These are phyloP conservation scores for Gymnothorax javanicus DNA, from an alignment of 2,797 vertebrate species.

Conservation along the genomic window DNA sequence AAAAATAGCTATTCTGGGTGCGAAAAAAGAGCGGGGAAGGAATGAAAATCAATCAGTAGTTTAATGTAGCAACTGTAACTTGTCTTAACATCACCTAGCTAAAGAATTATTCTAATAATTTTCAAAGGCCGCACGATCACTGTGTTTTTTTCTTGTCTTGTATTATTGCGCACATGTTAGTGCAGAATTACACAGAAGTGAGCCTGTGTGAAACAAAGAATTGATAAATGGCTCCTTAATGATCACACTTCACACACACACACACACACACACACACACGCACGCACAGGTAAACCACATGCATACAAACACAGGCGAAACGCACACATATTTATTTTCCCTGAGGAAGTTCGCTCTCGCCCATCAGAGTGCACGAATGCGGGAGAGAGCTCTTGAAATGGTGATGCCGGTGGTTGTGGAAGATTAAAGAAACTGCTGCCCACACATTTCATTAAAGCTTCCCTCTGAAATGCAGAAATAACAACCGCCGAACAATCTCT, in stretches of 20 bases:
- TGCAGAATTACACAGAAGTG: background rate
- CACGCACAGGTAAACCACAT: background rate
- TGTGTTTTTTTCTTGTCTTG: too few species aligned
- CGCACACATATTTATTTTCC: background rate
- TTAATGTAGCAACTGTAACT: background rate
- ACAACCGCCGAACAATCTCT: background rate
- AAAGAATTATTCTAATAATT: background rate
- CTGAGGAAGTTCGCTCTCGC: background rate
- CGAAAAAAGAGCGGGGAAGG: background rate
- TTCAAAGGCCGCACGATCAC: background rate
- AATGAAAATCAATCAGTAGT: background rate
- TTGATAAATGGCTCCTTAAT: background rate
- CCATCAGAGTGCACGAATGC: background rate
- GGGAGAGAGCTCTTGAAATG: background rate
- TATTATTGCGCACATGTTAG: too few species aligned
- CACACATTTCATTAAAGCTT: slow-evolving; percentile 13
- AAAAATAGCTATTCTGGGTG: too few species aligned
- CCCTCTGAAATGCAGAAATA: background rate
- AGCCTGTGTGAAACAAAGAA: background rate
- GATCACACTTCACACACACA: background rate
- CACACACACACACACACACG: background rate
- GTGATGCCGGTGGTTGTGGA: background rate
- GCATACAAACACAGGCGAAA: background rate
- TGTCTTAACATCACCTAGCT: background rate
- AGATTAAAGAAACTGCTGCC: background rate